Conservation (phyloP, 2,113 vertebrate species). For the Phaethornis superciliosus region DNA sequence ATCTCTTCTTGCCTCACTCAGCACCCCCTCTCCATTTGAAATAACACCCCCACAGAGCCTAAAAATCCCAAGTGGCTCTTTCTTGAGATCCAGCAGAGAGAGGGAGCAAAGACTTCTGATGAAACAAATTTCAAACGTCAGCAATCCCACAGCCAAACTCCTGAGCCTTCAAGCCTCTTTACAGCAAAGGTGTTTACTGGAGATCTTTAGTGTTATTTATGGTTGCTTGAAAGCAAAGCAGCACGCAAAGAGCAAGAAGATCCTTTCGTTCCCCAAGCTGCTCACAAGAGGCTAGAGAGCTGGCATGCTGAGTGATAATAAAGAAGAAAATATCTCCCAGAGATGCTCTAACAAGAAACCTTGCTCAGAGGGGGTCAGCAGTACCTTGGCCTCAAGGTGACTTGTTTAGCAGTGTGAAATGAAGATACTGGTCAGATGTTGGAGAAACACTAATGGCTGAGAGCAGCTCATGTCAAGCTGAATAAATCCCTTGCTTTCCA, state of each 20-base stretch:
- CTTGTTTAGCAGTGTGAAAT: conserved; percentile 39
- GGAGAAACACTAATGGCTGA: conserved; percentile 49
- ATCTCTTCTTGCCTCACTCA: neutral
- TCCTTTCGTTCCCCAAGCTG: neutral
- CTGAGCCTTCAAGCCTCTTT: neutral
- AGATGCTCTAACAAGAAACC: neutral
- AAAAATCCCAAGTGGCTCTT: neutral
- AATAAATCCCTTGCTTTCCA: conserved; percentile 33
- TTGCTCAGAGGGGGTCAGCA: neutral
- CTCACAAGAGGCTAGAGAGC: neutral
- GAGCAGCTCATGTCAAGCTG: conserved; percentile 19
- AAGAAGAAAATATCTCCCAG: neutral
- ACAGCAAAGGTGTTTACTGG: neutral
- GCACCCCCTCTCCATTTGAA: neutral
- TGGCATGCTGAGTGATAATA: neutral
- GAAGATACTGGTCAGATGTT: conserved; percentile 42
- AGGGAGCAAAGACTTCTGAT: neutral
- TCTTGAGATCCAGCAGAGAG: neutral
- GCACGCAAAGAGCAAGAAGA: neutral
- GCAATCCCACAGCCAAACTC: neutral
- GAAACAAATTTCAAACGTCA: conserved; percentile 16
- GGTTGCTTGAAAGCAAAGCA: neutral
- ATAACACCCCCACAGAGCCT: neutral
- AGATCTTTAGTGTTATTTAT: neutral
- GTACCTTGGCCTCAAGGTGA: conserved; percentile 53